Evolutionary conservation across 92 coral and sea anemone genomes (phyloP).

Genomic region (Porites evermanni): DNA sequence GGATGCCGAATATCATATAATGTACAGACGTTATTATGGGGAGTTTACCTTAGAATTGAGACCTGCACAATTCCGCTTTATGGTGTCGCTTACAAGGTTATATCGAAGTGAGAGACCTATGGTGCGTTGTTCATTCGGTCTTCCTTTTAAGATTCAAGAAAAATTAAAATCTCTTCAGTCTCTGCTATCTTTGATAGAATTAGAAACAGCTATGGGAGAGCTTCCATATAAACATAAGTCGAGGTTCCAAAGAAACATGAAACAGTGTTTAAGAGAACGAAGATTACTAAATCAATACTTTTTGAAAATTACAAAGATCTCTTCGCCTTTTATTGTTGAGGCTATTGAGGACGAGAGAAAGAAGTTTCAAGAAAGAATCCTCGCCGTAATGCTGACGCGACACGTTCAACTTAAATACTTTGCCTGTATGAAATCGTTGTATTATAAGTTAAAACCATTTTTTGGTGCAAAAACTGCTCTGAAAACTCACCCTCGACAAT

Average conservation of each 20-base stretch:
- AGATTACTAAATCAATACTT: neutral
- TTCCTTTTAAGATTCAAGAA: neutral
- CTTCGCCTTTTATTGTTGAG: neutral
- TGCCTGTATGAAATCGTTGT: neutral
- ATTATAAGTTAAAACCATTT: neutral
- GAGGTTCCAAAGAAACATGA: neutral
- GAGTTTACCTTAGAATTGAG: constrained; percentile 12
- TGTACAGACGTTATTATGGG: constrained; percentile 18
- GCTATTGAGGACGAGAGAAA: neutral
- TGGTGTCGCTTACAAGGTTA: neutral
- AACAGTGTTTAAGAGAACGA: neutral
- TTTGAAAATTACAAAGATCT: neutral
- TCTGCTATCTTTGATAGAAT: too few relatives aligned
- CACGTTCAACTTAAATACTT: neutral
- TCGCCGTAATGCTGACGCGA: neutral
- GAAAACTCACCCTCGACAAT: neutral
- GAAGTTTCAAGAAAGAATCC: neutral
- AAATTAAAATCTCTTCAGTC: neutral
- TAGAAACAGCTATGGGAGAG: neutral
- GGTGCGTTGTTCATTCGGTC: too few relatives aligned
- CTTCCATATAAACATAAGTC: neutral
- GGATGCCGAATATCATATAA: constrained; percentile 52
- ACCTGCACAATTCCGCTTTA: neutral
- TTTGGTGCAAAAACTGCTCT: neutral
- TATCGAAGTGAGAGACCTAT: neutral